phyloP scores from a whole-genome alignment of 2,113 vertebrate species.

The Halcyon senegalensis region DNA sequence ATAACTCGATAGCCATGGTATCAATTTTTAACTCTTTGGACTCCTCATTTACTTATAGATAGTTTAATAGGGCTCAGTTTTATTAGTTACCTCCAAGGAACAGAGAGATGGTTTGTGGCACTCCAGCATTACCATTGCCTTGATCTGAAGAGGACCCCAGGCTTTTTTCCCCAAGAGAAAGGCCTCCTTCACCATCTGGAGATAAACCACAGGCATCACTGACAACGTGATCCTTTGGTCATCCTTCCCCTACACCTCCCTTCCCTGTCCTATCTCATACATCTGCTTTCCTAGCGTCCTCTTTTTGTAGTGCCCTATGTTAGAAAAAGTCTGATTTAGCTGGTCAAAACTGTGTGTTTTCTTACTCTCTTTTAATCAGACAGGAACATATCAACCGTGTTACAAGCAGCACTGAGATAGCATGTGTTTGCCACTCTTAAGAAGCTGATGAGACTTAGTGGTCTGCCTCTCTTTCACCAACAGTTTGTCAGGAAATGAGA shows the following conservation, averaged over 20 bases:
- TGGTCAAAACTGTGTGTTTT: not conserved
- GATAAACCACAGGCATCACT: not conserved
- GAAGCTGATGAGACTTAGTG: not conserved
- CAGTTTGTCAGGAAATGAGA: not conserved
- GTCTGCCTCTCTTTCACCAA: not conserved
- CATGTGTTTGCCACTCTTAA: not conserved
- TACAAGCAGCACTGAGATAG: too few species aligned
- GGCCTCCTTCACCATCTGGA: accelerated
- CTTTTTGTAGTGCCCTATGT: not conserved
- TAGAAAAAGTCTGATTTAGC: not conserved
- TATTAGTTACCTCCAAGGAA: not conserved
- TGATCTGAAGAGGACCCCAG: not conserved
- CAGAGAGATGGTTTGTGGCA: not conserved
- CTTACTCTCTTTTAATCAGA: not conserved
- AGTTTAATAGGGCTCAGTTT: not conserved
- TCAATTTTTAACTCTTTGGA: not conserved
- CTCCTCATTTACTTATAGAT: not conserved
- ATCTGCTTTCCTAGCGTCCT: not conserved
- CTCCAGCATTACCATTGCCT: not conserved
- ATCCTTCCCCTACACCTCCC: not conserved
- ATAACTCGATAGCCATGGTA: not conserved
- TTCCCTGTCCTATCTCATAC: not conserved
- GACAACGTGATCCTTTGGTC: accelerated
- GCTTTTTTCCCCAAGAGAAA: not conserved
- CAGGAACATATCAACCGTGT: not conserved